These are phyloP conservation scores for Syngnathus typhle DNA, from an alignment of 2,113 vertebrate genomes.

Conservation along the genomic window DNA sequence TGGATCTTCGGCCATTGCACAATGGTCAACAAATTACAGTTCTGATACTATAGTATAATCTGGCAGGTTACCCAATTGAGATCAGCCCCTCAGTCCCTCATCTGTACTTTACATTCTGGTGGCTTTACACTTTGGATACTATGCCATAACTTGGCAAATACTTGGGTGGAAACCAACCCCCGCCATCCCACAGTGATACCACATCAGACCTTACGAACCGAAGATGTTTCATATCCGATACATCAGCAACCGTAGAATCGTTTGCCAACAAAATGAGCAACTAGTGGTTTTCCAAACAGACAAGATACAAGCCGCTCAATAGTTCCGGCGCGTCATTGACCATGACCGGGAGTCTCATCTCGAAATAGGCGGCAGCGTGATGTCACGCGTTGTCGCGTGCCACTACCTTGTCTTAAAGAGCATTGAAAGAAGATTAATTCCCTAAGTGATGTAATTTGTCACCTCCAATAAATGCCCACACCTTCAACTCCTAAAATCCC, in stretches of 20 bases:
- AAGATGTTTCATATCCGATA: background rate
- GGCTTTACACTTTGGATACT: no score
- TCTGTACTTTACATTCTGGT: no score
- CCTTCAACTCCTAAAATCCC: background rate
- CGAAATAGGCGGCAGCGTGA: background rate
- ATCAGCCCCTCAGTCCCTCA: no score
- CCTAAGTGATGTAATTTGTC: slow-evolving; percentile 21
- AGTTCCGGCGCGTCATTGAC: slow-evolving; percentile 8
- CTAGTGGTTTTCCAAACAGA: background rate
- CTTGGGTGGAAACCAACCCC: no score
- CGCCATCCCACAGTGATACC: no score
- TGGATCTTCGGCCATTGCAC: no score
- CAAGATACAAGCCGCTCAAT: slow-evolving; percentile 28
- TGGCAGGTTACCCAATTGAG: no score
- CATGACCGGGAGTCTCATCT: background rate
- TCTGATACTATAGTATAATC: no score
- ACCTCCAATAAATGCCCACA: background rate
- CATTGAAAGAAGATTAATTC: slow-evolving; percentile 34
- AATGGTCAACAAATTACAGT: no score
- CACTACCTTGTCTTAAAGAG: background rate
- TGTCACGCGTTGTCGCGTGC: background rate
- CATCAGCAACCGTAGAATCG: background rate
- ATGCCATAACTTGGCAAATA: no score
- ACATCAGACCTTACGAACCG: no score
- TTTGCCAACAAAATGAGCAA: background rate